Conservation (phyloP, 2,113 vertebrate genomes). For the Rutilus rutilus region DNA sequence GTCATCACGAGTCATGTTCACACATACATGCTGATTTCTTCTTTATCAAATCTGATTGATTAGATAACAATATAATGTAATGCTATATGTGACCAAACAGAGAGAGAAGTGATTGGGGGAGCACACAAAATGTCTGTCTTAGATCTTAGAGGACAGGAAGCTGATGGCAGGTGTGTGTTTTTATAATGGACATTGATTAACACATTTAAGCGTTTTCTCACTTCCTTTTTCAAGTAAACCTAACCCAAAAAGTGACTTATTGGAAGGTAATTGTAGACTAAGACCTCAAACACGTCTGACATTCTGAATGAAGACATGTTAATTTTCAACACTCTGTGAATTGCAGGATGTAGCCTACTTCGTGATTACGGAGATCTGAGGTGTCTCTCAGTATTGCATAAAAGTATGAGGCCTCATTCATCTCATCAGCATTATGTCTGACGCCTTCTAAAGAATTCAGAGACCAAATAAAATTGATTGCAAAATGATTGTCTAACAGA, state of each 20-base stretch:
- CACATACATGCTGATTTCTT: background rate
- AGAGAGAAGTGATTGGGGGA: background rate
- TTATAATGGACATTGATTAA: conserved; percentile 77
- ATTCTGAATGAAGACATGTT: conserved; percentile 54
- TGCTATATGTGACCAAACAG: background rate
- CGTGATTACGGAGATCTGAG: background rate
- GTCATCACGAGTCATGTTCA: background rate
- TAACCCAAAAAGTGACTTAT: conserved; percentile 60
- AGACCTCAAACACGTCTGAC: conserved; percentile 8
- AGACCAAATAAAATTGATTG: conserved; percentile 11
- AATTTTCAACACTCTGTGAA: conserved; percentile 68
- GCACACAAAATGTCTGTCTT: background rate
- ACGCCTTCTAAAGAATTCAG: background rate
- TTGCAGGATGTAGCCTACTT: background rate
- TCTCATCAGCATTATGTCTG: background rate
- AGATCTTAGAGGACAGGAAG: conserved; percentile 32
- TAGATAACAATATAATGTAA: conserved; percentile 5
- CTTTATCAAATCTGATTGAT: background rate
- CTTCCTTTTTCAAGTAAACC: conserved; percentile 64
- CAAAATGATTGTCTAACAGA: background rate
- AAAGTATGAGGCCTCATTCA: background rate
- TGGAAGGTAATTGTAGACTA: conserved; percentile 70
- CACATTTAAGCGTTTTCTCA: conserved; percentile 63
- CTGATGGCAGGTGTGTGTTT: conserved; percentile 65
- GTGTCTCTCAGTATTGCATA: background rate